Conservation (phyloP, 2,113 vertebrate genomes). For the Phaethon lepturus region DNA sequence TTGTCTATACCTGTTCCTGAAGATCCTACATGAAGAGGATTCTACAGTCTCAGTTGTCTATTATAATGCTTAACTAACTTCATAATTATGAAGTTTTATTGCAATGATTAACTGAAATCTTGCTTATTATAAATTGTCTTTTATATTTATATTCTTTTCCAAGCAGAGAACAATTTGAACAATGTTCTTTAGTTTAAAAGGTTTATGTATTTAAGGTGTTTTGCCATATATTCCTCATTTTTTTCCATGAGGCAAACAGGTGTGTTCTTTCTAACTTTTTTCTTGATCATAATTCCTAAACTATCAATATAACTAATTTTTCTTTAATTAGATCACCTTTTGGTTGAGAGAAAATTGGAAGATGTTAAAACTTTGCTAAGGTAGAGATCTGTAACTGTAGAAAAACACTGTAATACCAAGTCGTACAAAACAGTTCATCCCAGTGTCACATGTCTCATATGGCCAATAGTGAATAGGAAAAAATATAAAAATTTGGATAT, state of each 20-base stretch:
- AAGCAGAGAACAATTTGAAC: background rate
- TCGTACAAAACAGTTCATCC: background rate
- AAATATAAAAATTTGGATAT: background rate
- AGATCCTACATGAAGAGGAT: background rate
- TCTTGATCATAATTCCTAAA: background rate
- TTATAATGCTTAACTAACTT: background rate
- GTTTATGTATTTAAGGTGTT: background rate
- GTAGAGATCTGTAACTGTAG: background rate
- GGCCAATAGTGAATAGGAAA: background rate
- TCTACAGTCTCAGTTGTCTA: background rate
- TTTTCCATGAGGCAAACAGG: background rate
- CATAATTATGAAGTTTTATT: background rate
- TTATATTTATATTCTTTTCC: background rate
- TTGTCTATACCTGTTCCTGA: background rate
- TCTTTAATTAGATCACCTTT: background rate
- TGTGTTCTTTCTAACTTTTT: background rate
- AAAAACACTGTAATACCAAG: background rate
- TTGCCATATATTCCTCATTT: background rate
- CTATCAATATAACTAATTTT: background rate
- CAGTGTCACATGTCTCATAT: background rate
- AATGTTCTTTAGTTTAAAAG: background rate
- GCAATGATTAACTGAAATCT: background rate
- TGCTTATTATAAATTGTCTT: background rate
- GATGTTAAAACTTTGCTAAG: background rate
- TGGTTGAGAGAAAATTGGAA: background rate